Conservation (phyloP, 2,888 invertebrate genomes). For the Conus canariensis region DNA sequence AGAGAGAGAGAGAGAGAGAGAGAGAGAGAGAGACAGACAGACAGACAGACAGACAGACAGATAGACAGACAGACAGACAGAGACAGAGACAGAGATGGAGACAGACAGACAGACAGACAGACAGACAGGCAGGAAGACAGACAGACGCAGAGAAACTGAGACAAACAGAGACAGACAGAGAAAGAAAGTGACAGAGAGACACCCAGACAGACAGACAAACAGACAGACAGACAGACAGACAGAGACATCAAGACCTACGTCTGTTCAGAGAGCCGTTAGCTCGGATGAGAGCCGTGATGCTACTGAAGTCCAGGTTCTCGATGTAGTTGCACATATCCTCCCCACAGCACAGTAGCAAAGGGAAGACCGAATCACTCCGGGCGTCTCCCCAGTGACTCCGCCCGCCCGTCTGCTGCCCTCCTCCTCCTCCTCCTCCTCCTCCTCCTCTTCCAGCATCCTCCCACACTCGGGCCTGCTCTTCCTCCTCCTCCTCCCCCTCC, state of each 20-base stretch:
- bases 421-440: not conserved
- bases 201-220: not conserved
- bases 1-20: too few relatives aligned
- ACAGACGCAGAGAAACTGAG: not conserved
- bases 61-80: too few relatives aligned
- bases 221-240: not conserved
- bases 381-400: conserved; percentile 75
- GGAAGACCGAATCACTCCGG: conserved; percentile 79
- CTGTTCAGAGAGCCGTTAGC: too few relatives aligned
- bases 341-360: conserved; percentile 86
- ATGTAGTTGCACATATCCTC: conserved; percentile 91
- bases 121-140: too few relatives aligned
- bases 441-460: not conserved
- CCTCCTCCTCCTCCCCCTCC: too few relatives aligned
- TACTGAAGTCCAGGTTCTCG: conserved; percentile 81
- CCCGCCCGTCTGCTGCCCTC: conserved; percentile 65
- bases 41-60: too few relatives aligned
- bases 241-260: too few relatives aligned
- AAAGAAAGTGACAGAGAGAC: not conserved
- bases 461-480: too few relatives aligned
- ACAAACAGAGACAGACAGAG: not conserved
- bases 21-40: too few relatives aligned
- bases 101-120: too few relatives aligned
- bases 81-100: too few relatives aligned
- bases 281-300: conserved; percentile 51